A percentile compares a stretch with the other conserved stretches of the same genome.
These are phyloP conservation scores for Paedocypris sp. DNA, from an alignment of 2,113 vertebrate species.

Conservation along the genomic window DNA sequence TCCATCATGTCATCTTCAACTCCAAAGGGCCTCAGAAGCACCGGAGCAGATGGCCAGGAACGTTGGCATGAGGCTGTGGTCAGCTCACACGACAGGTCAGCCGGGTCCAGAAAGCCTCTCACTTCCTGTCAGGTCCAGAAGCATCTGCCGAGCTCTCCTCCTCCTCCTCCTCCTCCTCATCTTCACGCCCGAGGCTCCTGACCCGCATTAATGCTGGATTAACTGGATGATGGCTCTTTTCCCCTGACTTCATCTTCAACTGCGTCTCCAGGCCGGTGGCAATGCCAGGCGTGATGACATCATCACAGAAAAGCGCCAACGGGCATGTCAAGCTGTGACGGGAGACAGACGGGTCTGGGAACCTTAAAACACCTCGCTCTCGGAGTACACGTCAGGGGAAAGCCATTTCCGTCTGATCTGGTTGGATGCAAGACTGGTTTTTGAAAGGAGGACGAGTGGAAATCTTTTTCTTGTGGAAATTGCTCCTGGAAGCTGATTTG, in stretches of 20 bases:
- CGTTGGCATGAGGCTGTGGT: not conserved
- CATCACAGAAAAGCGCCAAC: not conserved
- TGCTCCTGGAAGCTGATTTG: not conserved
- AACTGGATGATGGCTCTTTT: not conserved
- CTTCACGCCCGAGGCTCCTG: not conserved
- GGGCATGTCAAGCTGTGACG: not conserved
- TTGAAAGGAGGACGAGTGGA: constrained; percentile 12
- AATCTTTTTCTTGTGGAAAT: constrained; percentile 19
- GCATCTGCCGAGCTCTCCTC: constrained; percentile 5
- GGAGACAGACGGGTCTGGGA: not conserved
- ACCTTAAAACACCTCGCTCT: not conserved
- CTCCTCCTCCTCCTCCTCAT: not conserved
- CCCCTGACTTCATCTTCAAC: not conserved
- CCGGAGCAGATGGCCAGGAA: constrained; percentile 11
- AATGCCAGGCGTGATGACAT: not conserved
- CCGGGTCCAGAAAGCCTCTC: constrained; percentile 1
- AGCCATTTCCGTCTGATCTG: constrained; percentile 10
- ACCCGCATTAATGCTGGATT: not conserved
- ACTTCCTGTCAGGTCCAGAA: not conserved
- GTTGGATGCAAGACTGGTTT: not conserved
- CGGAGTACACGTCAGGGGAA: not conserved
- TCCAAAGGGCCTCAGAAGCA: not conserved
- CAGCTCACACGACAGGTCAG: not conserved
- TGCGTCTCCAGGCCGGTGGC: not conserved
- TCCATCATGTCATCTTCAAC: not conserved